A percentile compares a stretch with the other conserved stretches of the same genome.
phyloP scores from a whole-genome alignment of 1,140 invertebrate species.

The Hestina assimilis region DNA sequence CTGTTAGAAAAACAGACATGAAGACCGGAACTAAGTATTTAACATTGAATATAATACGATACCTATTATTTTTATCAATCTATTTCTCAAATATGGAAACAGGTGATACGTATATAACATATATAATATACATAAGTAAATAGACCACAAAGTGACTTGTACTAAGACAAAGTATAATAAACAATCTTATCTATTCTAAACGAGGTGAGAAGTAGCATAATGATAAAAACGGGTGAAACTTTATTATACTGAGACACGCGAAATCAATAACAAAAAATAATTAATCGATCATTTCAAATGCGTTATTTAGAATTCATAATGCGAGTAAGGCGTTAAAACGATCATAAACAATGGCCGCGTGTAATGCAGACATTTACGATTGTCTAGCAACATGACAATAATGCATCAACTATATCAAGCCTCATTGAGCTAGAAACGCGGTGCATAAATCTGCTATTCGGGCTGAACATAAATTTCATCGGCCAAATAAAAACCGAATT shows the following conservation, averaged over 20 bases:
- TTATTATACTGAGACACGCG: not conserved
- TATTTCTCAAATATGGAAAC: too few species aligned
- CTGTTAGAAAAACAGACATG: too few species aligned
- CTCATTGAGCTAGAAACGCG: conserved; percentile 64
- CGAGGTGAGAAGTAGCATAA: too few species aligned
- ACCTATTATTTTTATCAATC: too few species aligned
- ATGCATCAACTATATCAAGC: conserved; percentile 68
- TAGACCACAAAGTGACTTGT: too few species aligned
- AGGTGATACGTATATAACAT: too few species aligned
- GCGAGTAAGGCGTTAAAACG: conserved; percentile 59
- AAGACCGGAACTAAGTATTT: too few species aligned
- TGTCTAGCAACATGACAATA: conserved; percentile 64
- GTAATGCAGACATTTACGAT: conserved; percentile 70
- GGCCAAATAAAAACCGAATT: conserved; percentile 3
- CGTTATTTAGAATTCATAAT: conserved; percentile 44
- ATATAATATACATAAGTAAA: too few species aligned
- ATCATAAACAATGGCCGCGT: conserved; percentile 60
- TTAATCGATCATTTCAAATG: conserved; percentile 31
- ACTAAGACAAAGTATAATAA: too few species aligned
- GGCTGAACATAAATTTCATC: conserved; percentile 35
- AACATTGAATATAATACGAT: too few species aligned
- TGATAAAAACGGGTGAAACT: too few species aligned
- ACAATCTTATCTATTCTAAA: too few species aligned
- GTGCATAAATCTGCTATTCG: conserved; percentile 58
- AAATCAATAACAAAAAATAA: conserved; percentile 23